Evolutionary conservation across 2,113 vertebrate species (phyloP).

Genomic region (Muscicapa adusta): DNA sequence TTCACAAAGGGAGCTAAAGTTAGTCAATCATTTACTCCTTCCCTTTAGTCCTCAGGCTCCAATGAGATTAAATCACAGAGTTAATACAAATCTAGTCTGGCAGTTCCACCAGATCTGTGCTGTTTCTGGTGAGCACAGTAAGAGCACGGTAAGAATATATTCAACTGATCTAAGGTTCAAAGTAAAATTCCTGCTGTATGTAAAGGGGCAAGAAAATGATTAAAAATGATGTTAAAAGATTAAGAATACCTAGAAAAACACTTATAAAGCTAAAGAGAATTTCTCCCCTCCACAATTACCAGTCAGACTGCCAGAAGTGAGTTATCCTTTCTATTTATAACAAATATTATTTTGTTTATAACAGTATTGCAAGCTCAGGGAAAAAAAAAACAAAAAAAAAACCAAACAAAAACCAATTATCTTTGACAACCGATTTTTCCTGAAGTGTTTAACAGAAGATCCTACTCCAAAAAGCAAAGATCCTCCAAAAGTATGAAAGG

Average conservation of each 20-base stretch:
- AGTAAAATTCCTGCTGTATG: not conserved
- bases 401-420: not conserved
- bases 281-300: not conserved
- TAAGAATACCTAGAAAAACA: not conserved
- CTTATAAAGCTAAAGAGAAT: not conserved
- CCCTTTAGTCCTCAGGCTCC: not conserved
- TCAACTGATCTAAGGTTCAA: not conserved
- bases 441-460: not conserved
- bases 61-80: not conserved
- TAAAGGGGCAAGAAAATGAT: not conserved
- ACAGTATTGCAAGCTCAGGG: not conserved
- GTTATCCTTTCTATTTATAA: not conserved
- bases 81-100: constrained; percentile 8
- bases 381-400: not conserved
- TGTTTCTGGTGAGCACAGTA: not conserved
- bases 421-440: not conserved
- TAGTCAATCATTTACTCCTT: not conserved
- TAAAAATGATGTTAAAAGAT: not conserved
- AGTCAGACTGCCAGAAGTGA: not conserved
- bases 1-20: not conserved
- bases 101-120: not conserved
- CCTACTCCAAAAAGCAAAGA: not conserved
- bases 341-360: not conserved
- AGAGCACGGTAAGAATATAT: not conserved
- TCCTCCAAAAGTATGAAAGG: not conserved